Base-by-base conservation (phyloP, 2,113 vertebrate species). In the Probosciger aterrimus region DNA sequence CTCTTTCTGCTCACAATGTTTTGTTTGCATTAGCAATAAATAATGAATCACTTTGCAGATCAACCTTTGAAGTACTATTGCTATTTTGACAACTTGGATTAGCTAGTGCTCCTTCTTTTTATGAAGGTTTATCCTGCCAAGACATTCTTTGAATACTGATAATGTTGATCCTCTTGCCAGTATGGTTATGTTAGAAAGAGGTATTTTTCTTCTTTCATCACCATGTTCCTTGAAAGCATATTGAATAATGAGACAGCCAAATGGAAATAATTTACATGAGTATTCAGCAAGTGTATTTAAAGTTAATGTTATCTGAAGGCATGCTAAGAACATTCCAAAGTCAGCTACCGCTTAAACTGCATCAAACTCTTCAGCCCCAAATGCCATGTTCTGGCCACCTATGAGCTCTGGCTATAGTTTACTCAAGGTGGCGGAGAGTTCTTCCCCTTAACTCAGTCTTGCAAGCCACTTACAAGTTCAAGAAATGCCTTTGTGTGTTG, bases 191-290 rank as follows among this genome's bases (percentile, higher is more conserved):
- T 96, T 98, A 98, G 98, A 98, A 97, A 98, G 98, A 97, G 96
- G 97, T 98, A 97, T 98, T 98, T 98, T 98, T 97, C 97, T 97
- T 98, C 97, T 98, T 97, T 98, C 98, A 97, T 98, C 98, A 98
- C 97, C 94, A 31, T 97, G 97, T 98, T 98, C 98, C 98, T 98
- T 98, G 98, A 98, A 98, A 98, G 97, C 98, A 94, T 96, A 97
- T 90, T 98, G 97, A 98, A 98, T 98, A 98, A 98, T 98, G 97
- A 98, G 95, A 91, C 95, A 96, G 97, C 95, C 94, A 97, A 96
- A 97, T 96, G 91, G 94, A 97, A 98, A 96, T 97, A 97, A 97
- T 98, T 98, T 97, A 95, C 95, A 97, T 95, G 95, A 95, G 91
- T 95, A 96, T 98, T 98, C 95, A 79, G 90, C 95, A 94, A 96